A percentile compares a stretch with the other conserved stretches of the same genome.
phyloP scores from a whole-genome alignment of 2,797 vertebrate genomes.

The Pseudochirops corinnae region DNA sequence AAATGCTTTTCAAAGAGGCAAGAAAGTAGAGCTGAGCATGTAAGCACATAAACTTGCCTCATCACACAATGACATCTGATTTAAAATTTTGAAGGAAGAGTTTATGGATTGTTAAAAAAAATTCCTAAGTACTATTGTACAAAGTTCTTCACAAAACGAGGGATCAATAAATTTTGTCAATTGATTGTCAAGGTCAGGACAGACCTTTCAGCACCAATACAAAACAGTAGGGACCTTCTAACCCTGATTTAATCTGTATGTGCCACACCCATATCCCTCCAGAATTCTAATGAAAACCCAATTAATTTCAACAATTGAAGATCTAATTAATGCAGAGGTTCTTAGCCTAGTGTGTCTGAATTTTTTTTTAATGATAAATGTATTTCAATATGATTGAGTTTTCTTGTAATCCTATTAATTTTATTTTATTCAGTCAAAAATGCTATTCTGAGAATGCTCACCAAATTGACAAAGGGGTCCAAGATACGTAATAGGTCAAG shows the following conservation, averaged over 20 bases:
- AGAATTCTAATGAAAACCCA: background rate
- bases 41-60: background rate
- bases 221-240: constrained; percentile 1
- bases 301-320: background rate
- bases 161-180: constrained; percentile 11
- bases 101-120: background rate
- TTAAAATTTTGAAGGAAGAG: constrained; percentile 15
- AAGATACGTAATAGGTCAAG: background rate
- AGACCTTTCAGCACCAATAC: background rate
- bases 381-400: background rate
- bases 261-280: background rate
- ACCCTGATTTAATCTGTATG: background rate
- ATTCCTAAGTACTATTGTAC: background rate
- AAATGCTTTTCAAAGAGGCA: background rate
- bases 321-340: background rate
- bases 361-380: background rate
- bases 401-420: background rate
- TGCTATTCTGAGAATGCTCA: background rate
- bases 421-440: background rate
- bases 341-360: background rate
- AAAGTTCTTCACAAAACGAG: background rate
- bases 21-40: background rate
- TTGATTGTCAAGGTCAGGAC: background rate
- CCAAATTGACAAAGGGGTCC: background rate
- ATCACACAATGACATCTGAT: background rate